Conservation (phyloP, 2,113 vertebrate species). For the Thermophis baileyi region DNA sequence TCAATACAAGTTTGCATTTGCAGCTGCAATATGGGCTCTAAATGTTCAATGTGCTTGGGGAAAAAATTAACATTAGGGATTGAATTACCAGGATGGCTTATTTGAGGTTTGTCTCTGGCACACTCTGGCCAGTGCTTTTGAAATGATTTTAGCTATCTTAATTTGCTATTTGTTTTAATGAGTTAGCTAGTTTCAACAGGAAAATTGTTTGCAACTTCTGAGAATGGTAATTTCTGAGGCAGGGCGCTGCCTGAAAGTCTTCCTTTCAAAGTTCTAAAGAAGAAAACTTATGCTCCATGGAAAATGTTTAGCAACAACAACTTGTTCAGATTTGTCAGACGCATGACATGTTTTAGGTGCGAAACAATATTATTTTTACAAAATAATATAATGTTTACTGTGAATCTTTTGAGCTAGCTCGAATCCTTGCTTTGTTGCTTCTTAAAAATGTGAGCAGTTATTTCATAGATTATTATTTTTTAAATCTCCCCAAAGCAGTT, state of each 20-base stretch:
- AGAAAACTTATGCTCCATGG: not conserved
- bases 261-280: not conserved
- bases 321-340: not conserved
- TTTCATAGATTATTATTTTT: slow-evolving; percentile 2
- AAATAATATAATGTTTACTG: not conserved
- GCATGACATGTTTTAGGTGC: not conserved
- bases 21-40: not conserved
- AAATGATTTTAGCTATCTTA: not conserved
- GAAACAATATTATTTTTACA: slow-evolving; percentile 6
- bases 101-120: not conserved
- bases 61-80: not conserved
- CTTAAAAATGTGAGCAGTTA: not conserved
- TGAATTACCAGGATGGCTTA: not conserved
- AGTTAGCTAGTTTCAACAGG: not conserved
- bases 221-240: not conserved
- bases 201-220: not conserved
- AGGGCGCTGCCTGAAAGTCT: not conserved
- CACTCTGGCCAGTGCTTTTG: not conserved
- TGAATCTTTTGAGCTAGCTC: not conserved
- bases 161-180: not conserved
- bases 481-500: not conserved
- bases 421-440: not conserved
- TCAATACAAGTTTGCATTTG: not conserved
- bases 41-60: not conserved
- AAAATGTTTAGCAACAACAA: slow-evolving; percentile 1